These are phyloP conservation scores for Poecilia gillii DNA, from an alignment of 2,797 vertebrate genomes.

Conservation along the genomic window DNA sequence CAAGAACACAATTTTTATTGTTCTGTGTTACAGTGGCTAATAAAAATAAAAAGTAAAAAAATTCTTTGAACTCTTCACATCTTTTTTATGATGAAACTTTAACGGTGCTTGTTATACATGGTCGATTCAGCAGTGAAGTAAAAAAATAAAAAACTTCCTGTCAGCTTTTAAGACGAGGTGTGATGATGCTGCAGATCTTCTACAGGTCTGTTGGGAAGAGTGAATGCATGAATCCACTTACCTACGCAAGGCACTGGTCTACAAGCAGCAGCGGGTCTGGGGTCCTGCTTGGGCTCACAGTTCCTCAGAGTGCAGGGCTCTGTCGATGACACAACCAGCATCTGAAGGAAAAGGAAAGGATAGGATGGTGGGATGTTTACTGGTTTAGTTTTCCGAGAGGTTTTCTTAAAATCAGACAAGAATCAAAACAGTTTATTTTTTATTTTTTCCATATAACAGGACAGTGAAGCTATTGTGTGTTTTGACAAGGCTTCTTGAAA, in stretches of 20 bases:
- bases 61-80: no score
- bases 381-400: not conserved
- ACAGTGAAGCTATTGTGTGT: not conserved
- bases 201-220: no score
- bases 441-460: not conserved
- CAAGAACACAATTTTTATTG: no score
- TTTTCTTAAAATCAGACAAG: not conserved
- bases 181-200: no score
- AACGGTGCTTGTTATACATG: no score
- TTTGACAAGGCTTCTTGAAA: not conserved
- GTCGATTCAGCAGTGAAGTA: no score
- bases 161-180: no score
- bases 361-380: not conserved
- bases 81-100: no score
- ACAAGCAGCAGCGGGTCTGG: not conserved
- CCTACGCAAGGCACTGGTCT: conserved; percentile 11
- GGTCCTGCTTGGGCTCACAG: conserved; percentile 52
- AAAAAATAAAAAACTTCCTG: no score
- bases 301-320: conserved; percentile 73
- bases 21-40: no score
- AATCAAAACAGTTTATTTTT: not conserved
- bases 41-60: no score
- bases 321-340: conserved; percentile 72
- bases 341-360: conserved; percentile 52
- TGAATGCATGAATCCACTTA: not conserved